Evolutionary conservation across 1,140 invertebrate species (phyloP), one percentile per base, ranked within the genome.

Genomic region (Drosophila truncata): DNA sequence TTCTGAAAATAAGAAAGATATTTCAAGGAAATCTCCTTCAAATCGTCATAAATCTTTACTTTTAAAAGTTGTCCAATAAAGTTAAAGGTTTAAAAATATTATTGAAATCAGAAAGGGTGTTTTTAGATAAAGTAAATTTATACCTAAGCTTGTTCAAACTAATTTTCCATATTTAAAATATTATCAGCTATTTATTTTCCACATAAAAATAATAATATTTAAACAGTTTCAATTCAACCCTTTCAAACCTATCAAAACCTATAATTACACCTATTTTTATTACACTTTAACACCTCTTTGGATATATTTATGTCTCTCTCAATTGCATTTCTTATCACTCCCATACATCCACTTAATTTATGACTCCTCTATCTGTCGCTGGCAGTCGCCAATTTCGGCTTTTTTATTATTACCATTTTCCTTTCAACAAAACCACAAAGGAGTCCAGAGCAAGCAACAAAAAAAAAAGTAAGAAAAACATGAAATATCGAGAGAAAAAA

Each of bases 331-430:
- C 69, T 72, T 72, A 71, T 72, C 66, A 59, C 52, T 27, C 14
- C 42, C 33, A 50, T 59, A 35, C 69, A 71, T 58, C 71, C 50
- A 4, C 33, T 9, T 41, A 50, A 73, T 73, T 72, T 73, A 73
- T 50, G 67, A 35, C 55, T 42, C 16, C 66, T 70, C 64, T 57
- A 73, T 49, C 69, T 80, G 33, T 80, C 52, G 58, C 50, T 66
- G 59, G 79, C 72, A 77, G 57, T 72, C 46, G 64, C 57, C 77
- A 84, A 83, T 58, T 71, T 80, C 29, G 64, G 76, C 39, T 84
- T 58, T 55, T 67, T 82, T 66, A 78, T 78, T 82, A 57, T 76
- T 62, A 33, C 33, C 39, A 60, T 50, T 73, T 72, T 72, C 67
- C 70, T 73, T 73, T 73, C 67, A 72, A 33, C 70, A 72, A 55